Percentiles rank a stretch among this genome's conserved stretches.
phyloP scores from a whole-genome alignment of 1,140 invertebrate genomes.

The Sitobion miscanthi region DNA sequence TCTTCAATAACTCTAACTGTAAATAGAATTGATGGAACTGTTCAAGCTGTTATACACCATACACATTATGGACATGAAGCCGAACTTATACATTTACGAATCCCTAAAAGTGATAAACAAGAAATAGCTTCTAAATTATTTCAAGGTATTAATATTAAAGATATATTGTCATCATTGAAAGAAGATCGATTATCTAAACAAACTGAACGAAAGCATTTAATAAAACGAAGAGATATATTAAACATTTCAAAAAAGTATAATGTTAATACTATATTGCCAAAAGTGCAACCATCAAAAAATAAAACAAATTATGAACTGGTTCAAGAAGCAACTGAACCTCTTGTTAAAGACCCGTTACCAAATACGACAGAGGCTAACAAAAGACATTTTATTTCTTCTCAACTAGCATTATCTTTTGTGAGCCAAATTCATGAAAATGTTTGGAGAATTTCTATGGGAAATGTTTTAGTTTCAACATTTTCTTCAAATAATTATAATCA shows the following conservation, averaged over 20 bases:
- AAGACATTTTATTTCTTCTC: slow-evolving; percentile 16
- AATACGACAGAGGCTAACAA: background rate
- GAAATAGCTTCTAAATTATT: slow-evolving; percentile 42
- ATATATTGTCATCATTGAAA: slow-evolving; percentile 17
- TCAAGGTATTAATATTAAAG: slow-evolving; percentile 39
- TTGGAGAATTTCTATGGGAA: slow-evolving; percentile 14
- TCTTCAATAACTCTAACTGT: slow-evolving; percentile 31
- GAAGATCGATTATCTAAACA: background rate
- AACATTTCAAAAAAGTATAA: slow-evolving; percentile 45
- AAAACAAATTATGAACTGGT: background rate
- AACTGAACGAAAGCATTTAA: slow-evolving; percentile 41
- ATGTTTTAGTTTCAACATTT: background rate
- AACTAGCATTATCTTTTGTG: slow-evolving; percentile 16
- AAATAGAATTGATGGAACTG: slow-evolving; percentile 12
- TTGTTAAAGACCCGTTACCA: background rate
- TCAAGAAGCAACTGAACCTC: background rate
- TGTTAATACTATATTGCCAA: background rate
- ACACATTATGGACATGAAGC: slow-evolving; percentile 41
- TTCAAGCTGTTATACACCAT: slow-evolving; percentile 34
- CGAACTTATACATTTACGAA: slow-evolving; percentile 32
- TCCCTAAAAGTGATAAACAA: slow-evolving; percentile 31
- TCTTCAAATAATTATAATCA: background rate
- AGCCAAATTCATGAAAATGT: background rate
- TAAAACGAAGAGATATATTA: slow-evolving; percentile 28
- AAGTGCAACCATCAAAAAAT: background rate